Conservation (phyloP, 1,140 invertebrate genomes). For the Orius insidiosus region DNA sequence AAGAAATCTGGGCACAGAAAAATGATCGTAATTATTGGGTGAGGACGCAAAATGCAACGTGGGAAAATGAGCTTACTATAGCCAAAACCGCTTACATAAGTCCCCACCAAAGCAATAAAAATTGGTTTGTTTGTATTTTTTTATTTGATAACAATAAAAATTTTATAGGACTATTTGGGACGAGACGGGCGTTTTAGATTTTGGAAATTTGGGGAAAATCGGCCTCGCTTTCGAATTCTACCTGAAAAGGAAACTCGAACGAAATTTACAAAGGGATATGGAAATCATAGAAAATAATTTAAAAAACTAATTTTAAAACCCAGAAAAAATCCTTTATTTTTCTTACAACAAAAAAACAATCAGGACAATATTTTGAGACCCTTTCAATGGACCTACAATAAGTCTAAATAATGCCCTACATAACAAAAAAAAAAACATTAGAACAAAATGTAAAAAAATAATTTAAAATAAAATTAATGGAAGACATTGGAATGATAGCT, state of each 20-base stretch:
- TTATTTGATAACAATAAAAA: too few species aligned
- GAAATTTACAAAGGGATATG: slow-evolving; percentile 2
- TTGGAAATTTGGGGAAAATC: slow-evolving; percentile 8
- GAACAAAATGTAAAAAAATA: too few species aligned
- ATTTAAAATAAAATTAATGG: too few species aligned
- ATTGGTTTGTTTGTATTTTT: too few species aligned
- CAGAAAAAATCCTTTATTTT: neutral
- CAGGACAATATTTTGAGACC: too few species aligned
- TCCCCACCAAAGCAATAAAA: slow-evolving; percentile 6
- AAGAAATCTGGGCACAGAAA: slow-evolving; percentile 12
- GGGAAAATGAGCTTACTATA: slow-evolving; percentile 12
- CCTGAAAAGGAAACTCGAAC: slow-evolving; percentile 12
- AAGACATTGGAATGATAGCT: too few species aligned
- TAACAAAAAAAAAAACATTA: too few species aligned
- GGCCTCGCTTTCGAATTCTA: slow-evolving; percentile 10
- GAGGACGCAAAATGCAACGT: slow-evolving; percentile 10
- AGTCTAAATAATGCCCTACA: too few species aligned
- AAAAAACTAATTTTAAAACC: neutral
- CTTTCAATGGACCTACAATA: too few species aligned
- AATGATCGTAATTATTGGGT: slow-evolving; percentile 8
- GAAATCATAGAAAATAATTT: slow-evolving; percentile 5
- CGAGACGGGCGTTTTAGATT: slow-evolving; percentile 9
- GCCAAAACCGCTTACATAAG: slow-evolving; percentile 8
- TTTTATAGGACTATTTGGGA: slow-evolving; percentile 14
- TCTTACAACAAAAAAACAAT: neutral